Percentiles rank a stretch among this genome's conserved stretches.
Conservation (phyloP, 2,797 vertebrate genomes). For the Aldrovandia affinis region DNA sequence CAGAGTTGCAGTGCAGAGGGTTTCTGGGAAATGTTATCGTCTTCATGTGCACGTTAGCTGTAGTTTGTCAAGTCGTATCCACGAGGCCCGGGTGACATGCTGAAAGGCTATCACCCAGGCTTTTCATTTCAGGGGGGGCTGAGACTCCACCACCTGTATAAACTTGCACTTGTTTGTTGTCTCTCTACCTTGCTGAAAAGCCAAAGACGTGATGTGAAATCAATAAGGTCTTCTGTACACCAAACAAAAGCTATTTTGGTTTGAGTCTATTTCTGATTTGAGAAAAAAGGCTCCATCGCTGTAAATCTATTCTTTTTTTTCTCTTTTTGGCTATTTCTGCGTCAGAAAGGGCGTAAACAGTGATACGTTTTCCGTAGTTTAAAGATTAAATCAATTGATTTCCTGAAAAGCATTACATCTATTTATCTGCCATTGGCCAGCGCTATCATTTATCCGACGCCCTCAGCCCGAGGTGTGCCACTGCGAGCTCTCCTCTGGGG, state of each 20-base stretch:
- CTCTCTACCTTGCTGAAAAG: background rate
- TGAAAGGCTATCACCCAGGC: background rate
- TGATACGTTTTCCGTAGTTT: background rate
- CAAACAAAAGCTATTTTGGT: conserved; percentile 27
- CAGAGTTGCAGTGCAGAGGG: background rate
- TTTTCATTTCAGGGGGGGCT: background rate
- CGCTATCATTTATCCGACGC: background rate
- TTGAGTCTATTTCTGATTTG: conserved; percentile 17
- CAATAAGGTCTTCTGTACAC: conserved; percentile 9
- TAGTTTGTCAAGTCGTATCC: conserved; percentile 1
- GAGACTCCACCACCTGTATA: background rate
- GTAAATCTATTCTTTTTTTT: background rate
- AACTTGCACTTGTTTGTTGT: background rate
- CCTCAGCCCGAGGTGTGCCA: background rate
- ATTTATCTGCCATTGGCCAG: background rate
- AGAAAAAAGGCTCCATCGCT: conserved; percentile 8
- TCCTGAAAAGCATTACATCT: conserved; percentile 17
- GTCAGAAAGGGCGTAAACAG: background rate
- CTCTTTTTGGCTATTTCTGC: background rate
- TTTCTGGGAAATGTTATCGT: conserved; percentile 27
- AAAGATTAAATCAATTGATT: background rate
- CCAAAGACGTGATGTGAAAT: conserved; percentile 11
- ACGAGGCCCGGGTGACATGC: background rate
- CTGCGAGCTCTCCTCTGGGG: background rate
- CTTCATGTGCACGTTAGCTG: conserved; percentile 1